Base-by-base conservation (phyloP, 2,797 vertebrate genomes). In the Aeoliscus strigatus region DNA sequence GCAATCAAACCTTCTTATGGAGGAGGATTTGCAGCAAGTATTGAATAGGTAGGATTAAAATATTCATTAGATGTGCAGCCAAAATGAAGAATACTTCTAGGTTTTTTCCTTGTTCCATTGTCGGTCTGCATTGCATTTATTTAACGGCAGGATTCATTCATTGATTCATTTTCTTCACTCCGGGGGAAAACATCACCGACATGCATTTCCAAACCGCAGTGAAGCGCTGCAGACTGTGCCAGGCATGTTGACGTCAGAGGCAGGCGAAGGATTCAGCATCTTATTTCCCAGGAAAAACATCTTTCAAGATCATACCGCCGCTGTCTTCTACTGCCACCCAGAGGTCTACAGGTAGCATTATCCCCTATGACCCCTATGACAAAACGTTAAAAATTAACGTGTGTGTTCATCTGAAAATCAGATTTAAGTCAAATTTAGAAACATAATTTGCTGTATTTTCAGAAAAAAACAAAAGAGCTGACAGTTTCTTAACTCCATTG, bases 311-410 rank as follows among this genome's bases (percentile, higher is more conserved):
- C 34, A 14, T 7, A 12, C 15, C 2, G 10, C 41, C 31, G 45
- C 35, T 13, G 58, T 57, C 1, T 33, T 44, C 43, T 73, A 51
- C 74, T 81, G 80, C 79, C 84, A 75, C 56, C 82, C 76, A 69
- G 32, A 45, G 81, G 66, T n/a, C n/a, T 2, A 2, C 17, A 13
- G 10, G 14, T 4, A 2, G 7, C 3, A 8, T 3, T 8, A 18
- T 28, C 11, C 3, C 8, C 3, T 10, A 9, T 15, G n/a, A n/a
- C n/a, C n/a, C n/a, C n/a, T n/a, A n/a, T n/a, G n/a, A n/a, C n/a
- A n/a, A n/a, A n/a, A n/a, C n/a, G n/a, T n/a, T n/a, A n/a, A n/a
- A n/a, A n/a, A n/a, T n/a, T n/a, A n/a, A n/a, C n/a, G n/a, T n/a
- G n/a, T 27, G 27, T 4, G 27, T 27, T 27, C 4, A 27, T 27